Base-by-base conservation (phyloP, 92 coral and sea anemone species). In the Parazoanthus swiftii region DNA sequence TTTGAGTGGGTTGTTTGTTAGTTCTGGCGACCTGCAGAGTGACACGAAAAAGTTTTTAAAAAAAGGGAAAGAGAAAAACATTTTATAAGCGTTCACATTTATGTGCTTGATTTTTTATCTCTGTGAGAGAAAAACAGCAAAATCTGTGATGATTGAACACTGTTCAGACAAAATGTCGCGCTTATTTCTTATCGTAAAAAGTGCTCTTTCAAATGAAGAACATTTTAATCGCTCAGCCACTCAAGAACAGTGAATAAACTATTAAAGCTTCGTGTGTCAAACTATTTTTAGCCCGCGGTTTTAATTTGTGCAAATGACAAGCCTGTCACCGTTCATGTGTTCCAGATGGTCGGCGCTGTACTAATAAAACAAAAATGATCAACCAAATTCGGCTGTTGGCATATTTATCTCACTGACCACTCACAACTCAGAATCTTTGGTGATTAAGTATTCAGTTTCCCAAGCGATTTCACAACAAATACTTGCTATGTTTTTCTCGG, bases 381-480 rank as follows among this genome's bases (percentile, higher is more conserved):
- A 84, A 84, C 87, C 79, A 66, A 44, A 84, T 74, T 70, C 39
- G 25, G 79, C 68, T 46, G 79, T 71, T 84, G 87, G 75, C 87
- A 84, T 84, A 84, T 84, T 84, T 84, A 84, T 84, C 87, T 72
- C 54, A 42, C 36, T 23, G 87, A 70, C 87, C 87, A 84, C 43
- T 84, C 87, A 84, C 63, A 48, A 48, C 42, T 70, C 63, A 84
- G 87, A 84, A 72, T 38, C 87, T 46, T n/a, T 84, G 68, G 42
- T 84, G 44, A 84, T 84, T 84, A 84, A 68, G 66, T 70, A 84
- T 84, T 84, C 87, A 44, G 87, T 84, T 51, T 71, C 87, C 87
- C 87, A 71, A 84, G 87, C 87, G 87, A 84, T 84, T 70, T 84
- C 78, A 84, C 77, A 84, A 84, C 87, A 84, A 84, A 84, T 84